Conservation (phyloP, 2,888 invertebrate genomes). For the Acrobasis consociella region DNA sequence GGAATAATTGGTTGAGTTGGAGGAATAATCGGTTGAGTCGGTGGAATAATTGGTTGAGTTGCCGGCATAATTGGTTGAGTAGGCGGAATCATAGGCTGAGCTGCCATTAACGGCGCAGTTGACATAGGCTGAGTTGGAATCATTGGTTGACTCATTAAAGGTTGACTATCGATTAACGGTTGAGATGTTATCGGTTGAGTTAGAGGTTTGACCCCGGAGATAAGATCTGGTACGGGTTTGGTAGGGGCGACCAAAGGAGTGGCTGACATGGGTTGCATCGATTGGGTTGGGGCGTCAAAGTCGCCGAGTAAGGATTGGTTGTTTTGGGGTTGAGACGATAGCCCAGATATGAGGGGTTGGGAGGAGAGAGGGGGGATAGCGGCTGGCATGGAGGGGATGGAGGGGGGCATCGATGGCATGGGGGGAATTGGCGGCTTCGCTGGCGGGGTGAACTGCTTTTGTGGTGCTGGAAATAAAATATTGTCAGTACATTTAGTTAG, state of each 20-base stretch:
- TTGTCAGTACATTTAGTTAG: no score
- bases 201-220: slow-evolving; percentile 61
- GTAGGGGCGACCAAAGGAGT: slow-evolving; percentile 43
- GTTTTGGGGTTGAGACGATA: slow-evolving; percentile 40
- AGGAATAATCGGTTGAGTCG: slow-evolving; percentile 40
- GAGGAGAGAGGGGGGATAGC: slow-evolving; percentile 30
- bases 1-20: slow-evolving; percentile 32
- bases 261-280: slow-evolving; percentile 27
- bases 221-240: slow-evolving; percentile 61
- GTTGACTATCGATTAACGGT: slow-evolving; percentile 40
- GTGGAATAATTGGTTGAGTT: slow-evolving; percentile 9
- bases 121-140: slow-evolving; percentile 42
- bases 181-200: slow-evolving; percentile 26
- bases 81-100: slow-evolving; percentile 45
- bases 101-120: slow-evolving; percentile 23
- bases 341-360: slow-evolving; percentile 25
- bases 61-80: slow-evolving; percentile 30
- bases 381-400: slow-evolving; percentile 45
- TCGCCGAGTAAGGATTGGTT: slow-evolving; percentile 55
- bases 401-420: slow-evolving; percentile 45
- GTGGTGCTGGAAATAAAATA: slow-evolving; percentile 39
- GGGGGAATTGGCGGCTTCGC: slow-evolving; percentile 68
- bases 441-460: slow-evolving; percentile 62
- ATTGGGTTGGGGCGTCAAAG: slow-evolving; percentile 40
- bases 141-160: slow-evolving; percentile 31